These are phyloP conservation scores for Eristalinus sepulchralis DNA, from an alignment of 2,888 invertebrate genomes.

Conservation along the genomic window DNA sequence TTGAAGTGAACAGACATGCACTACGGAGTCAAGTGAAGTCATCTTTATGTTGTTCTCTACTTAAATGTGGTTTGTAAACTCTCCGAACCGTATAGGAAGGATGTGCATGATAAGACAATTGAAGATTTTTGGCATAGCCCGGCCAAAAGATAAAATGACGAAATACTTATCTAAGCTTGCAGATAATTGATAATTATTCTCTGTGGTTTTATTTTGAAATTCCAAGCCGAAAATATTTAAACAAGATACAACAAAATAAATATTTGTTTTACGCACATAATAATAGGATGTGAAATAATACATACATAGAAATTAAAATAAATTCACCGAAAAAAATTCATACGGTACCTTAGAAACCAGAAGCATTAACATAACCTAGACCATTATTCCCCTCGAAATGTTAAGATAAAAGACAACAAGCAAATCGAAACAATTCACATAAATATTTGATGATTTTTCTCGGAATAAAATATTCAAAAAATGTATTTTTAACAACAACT, in stretches of 20 bases:
- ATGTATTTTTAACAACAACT: background rate
- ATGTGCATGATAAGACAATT: too few relatives aligned
- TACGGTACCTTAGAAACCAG: constrained; percentile 26
- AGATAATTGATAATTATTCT: constrained; percentile 25
- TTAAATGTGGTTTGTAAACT: too few relatives aligned
- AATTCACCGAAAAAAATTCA: background rate
- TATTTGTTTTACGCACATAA: constrained; percentile 42
- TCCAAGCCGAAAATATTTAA: background rate
- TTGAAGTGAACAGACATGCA: too few relatives aligned
- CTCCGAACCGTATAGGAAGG: too few relatives aligned
- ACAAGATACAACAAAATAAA: background rate
- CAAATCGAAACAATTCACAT: background rate
- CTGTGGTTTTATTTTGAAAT: constrained; percentile 53
- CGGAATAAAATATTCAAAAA: constrained; percentile 23
- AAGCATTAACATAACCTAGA: background rate
- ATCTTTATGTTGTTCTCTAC: too few relatives aligned
- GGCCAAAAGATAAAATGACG: too few relatives aligned
- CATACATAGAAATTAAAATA: background rate
- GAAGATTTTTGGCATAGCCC: too few relatives aligned
- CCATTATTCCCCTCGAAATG: background rate
- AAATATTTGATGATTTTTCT: background rate
- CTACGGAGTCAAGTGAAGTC: too few relatives aligned
- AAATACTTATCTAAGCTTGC: background rate
- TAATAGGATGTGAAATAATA: constrained; percentile 17
- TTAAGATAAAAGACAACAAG: background rate